Evolutionary conservation across 2,113 vertebrate species (phyloP).

Genomic region (Montifringilla adamsi): DNA sequence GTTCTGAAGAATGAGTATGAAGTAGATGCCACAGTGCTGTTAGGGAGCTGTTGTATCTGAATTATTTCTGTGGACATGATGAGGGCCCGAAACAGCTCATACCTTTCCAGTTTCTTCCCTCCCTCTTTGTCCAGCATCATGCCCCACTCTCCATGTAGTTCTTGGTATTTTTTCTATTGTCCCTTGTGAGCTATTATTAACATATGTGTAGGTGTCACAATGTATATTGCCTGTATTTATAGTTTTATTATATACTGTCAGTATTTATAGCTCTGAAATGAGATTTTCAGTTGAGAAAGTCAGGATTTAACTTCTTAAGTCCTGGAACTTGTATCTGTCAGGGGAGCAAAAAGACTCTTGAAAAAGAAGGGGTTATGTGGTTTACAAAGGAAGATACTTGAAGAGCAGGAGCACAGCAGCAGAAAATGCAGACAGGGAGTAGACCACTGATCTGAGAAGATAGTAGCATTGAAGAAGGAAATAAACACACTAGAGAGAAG

Average conservation of each 20-base stretch:
- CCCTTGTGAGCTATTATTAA: slow-evolving; percentile 49
- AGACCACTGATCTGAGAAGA: neutral
- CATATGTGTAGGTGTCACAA: slow-evolving; percentile 22
- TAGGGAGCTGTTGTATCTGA: neutral
- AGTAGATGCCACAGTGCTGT: neutral
- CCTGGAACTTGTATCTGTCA: neutral
- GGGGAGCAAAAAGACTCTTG: neutral
- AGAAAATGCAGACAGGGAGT: neutral
- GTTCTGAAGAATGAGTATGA: neutral
- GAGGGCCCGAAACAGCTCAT: neutral
- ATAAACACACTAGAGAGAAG: neutral
- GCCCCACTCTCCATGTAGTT: neutral
- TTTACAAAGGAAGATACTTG: neutral
- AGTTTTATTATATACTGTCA: slow-evolving; percentile 40
- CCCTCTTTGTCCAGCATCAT: neutral
- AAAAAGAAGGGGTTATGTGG: neutral
- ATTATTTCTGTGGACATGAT: neutral
- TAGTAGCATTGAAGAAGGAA: neutral
- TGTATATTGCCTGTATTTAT: slow-evolving; percentile 49
- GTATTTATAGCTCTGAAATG: slow-evolving; percentile 47
- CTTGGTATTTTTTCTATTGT: slow-evolving; percentile 40
- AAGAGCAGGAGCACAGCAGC: neutral
- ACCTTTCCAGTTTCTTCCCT: neutral
- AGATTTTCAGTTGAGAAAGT: neutral
- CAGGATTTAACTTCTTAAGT: slow-evolving; percentile 4